phyloP scores from a whole-genome alignment of 2,113 vertebrate genomes.

The Cavia aperea region DNA sequence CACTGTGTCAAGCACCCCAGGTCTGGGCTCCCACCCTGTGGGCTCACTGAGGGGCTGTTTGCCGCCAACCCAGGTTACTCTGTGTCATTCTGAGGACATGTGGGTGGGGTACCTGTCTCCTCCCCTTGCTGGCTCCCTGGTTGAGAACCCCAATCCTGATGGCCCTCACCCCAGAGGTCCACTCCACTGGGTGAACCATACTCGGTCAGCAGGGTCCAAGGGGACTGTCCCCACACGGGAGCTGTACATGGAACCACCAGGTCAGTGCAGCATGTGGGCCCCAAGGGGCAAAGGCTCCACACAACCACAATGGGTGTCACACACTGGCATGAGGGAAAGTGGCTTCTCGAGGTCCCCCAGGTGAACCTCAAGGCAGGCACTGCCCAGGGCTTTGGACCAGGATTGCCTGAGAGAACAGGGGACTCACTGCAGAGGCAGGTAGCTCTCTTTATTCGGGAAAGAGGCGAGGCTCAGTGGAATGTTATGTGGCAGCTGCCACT shows the following conservation, averaged over 20 bases:
- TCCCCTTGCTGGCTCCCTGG: not conserved
- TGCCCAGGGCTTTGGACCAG: not conserved
- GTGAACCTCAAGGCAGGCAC: not conserved
- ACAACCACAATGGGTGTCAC: too few species aligned
- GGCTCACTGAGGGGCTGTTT: not conserved
- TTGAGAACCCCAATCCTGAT: not conserved
- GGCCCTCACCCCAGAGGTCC: not conserved
- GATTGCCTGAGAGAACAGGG: not conserved
- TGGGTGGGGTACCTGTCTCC: too few species aligned
- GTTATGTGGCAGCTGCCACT: not conserved
- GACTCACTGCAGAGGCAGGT: not conserved
- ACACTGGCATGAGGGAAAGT: not conserved
- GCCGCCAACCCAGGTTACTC: not conserved
- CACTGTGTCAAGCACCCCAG: not conserved
- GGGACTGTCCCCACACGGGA: not conserved
- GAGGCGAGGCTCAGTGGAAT: not conserved
- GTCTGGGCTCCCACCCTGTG: not conserved
- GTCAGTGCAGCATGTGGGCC: not conserved
- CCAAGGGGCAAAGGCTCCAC: not conserved
- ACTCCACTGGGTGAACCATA: not conserved
- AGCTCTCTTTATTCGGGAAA: slow-evolving; percentile 29
- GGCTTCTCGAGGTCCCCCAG: not conserved
- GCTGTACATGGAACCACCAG: fast-evolving
- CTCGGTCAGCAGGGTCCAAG: not conserved
- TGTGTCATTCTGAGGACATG: not conserved